phyloP scores from a whole-genome alignment of 1,140 invertebrate species.

The Ips typographus region DNA sequence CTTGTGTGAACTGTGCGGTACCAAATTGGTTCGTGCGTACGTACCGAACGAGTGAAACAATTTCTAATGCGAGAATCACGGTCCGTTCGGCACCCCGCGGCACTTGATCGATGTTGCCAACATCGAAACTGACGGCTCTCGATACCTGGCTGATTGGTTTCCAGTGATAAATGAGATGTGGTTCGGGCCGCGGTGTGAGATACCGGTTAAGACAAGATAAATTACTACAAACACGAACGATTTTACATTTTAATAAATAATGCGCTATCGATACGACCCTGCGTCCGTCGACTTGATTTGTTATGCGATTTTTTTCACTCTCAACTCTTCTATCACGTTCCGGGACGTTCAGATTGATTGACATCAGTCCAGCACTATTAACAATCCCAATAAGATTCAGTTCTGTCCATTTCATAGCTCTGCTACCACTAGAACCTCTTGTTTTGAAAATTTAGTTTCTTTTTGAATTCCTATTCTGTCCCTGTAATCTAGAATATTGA shows the following conservation, averaged over 20 bases:
- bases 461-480: no score
- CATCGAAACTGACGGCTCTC: conserved; percentile 44
- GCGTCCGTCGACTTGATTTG: conserved; percentile 24
- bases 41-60: conserved; percentile 20
- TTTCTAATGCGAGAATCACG: conserved; percentile 33
- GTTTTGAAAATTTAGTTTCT: no score
- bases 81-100: conserved; percentile 33
- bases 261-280: conserved; percentile 17
- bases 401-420: no score
- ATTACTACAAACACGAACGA: conserved; percentile 37
- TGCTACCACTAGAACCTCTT: no score
- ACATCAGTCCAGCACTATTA: no score
- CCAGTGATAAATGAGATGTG: conserved; percentile 48
- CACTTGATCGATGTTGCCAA: conserved; percentile 46
- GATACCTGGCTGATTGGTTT: conserved; percentile 48
- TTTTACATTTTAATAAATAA: conserved; percentile 41
- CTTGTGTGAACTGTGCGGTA: no score
- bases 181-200: conserved; percentile 40
- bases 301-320: conserved; percentile 26
- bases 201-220: conserved; percentile 48
- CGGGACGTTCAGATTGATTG: background rate
- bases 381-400: no score
- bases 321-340: conserved; percentile 14
- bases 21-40: no score
- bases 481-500: no score